These are phyloP conservation scores for Xiphophorus birchmanni DNA, from an alignment of 2,797 vertebrate species.

Conservation along the genomic window DNA sequence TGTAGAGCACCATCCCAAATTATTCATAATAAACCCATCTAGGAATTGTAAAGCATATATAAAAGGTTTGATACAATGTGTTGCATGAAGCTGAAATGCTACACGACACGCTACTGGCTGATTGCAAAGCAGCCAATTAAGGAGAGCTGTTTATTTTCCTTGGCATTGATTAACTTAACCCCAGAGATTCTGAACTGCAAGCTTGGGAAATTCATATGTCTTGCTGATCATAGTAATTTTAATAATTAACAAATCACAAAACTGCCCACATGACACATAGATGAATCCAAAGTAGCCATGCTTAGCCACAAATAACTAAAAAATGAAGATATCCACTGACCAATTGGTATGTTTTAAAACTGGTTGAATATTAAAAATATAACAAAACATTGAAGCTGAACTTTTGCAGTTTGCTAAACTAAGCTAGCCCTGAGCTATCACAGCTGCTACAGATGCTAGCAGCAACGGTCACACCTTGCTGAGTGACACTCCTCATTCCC, in stretches of 20 bases:
- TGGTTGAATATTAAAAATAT: neutral
- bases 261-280: neutral
- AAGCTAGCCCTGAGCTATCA: neutral
- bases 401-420: neutral
- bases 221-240: neutral
- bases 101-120: neutral
- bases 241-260: neutral
- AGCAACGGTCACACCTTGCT: slow-evolving; percentile 10
- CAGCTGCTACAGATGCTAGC: slow-evolving; percentile 21
- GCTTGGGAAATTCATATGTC: no score
- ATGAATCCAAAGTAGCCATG: neutral
- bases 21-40: no score
- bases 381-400: neutral
- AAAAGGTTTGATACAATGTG: neutral
- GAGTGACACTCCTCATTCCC: slow-evolving; percentile 32
- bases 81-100: neutral
- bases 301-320: neutral
- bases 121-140: neutral
- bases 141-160: neutral
- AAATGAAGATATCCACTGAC: neutral
- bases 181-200: no score
- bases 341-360: neutral
- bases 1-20: no score
- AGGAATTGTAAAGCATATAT: neutral
- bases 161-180: neutral